These are phyloP conservation scores for Trichopria drosophilae DNA, from an alignment of 2,888 invertebrate species.

Conservation along the genomic window DNA sequence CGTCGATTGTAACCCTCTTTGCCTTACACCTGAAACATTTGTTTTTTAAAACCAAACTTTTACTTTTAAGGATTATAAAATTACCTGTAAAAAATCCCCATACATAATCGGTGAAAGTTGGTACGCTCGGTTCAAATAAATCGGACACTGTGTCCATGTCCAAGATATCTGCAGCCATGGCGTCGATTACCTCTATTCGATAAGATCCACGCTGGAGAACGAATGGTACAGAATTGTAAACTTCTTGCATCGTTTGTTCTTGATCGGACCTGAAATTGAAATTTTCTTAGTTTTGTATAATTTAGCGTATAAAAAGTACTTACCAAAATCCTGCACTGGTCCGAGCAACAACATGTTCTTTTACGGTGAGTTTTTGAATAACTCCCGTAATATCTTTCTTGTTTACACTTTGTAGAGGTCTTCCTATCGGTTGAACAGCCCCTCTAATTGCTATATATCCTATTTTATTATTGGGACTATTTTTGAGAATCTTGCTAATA, in stretches of 20 bases:
- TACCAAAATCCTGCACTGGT: conserved; percentile 83
- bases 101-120: conserved; percentile 76
- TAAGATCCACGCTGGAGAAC: conserved; percentile 66
- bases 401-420: conserved; percentile 74
- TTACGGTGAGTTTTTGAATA: conserved; percentile 76
- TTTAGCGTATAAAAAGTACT: conserved; percentile 9
- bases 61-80: conserved; percentile 1
- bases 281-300: neutral
- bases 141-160: conserved; percentile 84
- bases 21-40: conserved; percentile 66
- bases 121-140: conserved; percentile 76
- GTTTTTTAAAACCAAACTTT: neutral
- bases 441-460: conserved; percentile 78
- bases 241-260: conserved; percentile 76
- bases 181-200: conserved; percentile 76
- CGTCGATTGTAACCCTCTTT: conserved; percentile 82
- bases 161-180: conserved; percentile 71
- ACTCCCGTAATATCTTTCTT: conserved; percentile 76
- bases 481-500: conserved; percentile 66
- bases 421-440: conserved; percentile 74
- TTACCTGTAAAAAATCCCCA: conserved; percentile 79
- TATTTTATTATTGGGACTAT: conserved; percentile 67
- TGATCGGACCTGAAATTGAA: conserved; percentile 67
- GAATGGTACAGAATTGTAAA: conserved; percentile 80
- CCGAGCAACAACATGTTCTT: conserved; percentile 81